phyloP scores from a whole-genome alignment of 2,113 vertebrate genomes.

The Formicarius rufipectus region DNA sequence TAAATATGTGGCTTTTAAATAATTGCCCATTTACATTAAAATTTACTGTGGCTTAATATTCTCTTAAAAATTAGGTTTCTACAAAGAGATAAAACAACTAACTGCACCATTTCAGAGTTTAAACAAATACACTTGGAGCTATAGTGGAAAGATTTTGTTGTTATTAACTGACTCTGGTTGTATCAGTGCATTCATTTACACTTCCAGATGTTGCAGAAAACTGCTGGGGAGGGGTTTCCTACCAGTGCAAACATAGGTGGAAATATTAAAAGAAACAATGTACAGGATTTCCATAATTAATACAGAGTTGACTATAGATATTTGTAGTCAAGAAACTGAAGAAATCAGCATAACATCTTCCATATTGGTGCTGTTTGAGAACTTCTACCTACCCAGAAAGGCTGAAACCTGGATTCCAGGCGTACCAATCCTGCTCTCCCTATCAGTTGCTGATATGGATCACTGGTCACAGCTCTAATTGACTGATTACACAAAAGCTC shows the following conservation, averaged over 20 bases:
- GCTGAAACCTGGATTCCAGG: constrained; percentile 18
- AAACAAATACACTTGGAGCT: neutral
- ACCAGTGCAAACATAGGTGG: neutral
- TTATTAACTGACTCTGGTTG: neutral
- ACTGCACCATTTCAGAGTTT: neutral
- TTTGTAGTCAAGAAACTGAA: neutral
- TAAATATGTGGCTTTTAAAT: neutral
- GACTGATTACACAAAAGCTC: constrained; percentile 47
- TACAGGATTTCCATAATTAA: neutral
- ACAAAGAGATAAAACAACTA: neutral
- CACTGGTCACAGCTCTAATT: constrained; percentile 34
- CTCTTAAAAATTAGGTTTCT: neutral
- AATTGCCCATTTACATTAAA: neutral
- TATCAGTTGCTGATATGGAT: constrained; percentile 40
- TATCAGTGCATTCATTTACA: neutral
- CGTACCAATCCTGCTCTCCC: neutral
- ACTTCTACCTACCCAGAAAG: neutral
- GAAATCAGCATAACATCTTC: neutral
- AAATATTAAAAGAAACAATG: neutral
- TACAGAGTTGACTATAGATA: neutral
- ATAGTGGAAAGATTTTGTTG: neutral
- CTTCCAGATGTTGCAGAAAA: neutral
- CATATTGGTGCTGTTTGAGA: neutral
- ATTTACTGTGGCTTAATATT: neutral
- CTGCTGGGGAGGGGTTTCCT: neutral